These are phyloP conservation scores for Trichechus manatus DNA, from an alignment of 2,113 vertebrate genomes.

Conservation along the genomic window DNA sequence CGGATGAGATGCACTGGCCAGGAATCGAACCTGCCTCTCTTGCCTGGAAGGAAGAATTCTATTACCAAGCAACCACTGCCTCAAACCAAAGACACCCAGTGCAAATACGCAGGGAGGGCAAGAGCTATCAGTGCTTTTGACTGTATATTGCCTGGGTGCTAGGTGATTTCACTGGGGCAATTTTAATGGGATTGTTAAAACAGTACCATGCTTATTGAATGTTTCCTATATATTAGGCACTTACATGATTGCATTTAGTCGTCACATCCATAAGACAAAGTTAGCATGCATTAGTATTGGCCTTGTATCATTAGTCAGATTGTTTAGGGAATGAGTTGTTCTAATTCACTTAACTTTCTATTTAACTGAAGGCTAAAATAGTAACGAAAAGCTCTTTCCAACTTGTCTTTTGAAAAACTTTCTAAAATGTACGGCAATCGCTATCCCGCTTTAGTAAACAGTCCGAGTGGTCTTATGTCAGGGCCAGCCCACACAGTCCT, in stretches of 20 bases:
- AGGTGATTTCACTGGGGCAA: background rate
- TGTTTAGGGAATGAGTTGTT: background rate
- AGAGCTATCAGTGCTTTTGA: too few species aligned
- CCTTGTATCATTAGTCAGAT: background rate
- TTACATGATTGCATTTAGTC: fast-evolving
- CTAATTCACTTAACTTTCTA: background rate
- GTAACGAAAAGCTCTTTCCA: background rate
- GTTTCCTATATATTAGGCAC: fast-evolving
- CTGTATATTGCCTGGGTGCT: fast-evolving
- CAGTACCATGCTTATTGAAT: fast-evolving
- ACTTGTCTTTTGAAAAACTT: background rate
- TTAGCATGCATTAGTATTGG: fast-evolving
- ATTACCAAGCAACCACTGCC: too few species aligned
- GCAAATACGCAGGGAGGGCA: too few species aligned
- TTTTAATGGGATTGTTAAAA: fast-evolving
- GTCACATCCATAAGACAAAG: fast-evolving
- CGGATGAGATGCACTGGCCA: too few species aligned
- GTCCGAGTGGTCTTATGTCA: background rate
- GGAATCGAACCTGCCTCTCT: too few species aligned
- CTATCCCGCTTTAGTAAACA: background rate
- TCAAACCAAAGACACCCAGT: too few species aligned
- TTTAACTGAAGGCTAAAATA: background rate
- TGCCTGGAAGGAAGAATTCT: too few species aligned
- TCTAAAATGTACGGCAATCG: fast-evolving
- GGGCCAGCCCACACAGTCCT: fast-evolving